Evolutionary conservation across 1,140 invertebrate genomes (phyloP).

Genomic region (Rhynchophorus ferrugineus): DNA sequence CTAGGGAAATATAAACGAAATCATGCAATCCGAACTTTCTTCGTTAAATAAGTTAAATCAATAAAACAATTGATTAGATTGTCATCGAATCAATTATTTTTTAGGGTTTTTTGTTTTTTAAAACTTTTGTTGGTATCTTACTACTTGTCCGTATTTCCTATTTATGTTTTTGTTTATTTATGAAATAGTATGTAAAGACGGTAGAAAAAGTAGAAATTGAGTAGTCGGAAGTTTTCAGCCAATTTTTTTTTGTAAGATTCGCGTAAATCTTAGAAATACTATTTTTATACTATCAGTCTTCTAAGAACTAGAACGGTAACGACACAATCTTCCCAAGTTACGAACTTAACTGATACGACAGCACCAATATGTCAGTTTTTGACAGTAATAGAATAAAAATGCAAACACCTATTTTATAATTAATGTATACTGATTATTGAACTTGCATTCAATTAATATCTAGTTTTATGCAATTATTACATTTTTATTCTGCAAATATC

Average conservation of each 20-base stretch:
- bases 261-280: too few species aligned
- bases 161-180: too few species aligned
- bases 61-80: too few species aligned
- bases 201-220: too few species aligned
- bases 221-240: too few species aligned
- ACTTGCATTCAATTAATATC: not conserved
- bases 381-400: slow-evolving; percentile 6
- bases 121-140: too few species aligned
- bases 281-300: slow-evolving; percentile 19
- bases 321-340: slow-evolving; percentile 19
- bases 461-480: not conserved
- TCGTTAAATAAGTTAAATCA: too few species aligned
- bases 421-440: not conserved
- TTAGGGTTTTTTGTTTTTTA: too few species aligned
- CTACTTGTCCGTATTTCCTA: too few species aligned
- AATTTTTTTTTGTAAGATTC: too few species aligned
- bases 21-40: not conserved
- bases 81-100: too few species aligned
- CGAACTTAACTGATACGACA: slow-evolving; percentile 34
- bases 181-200: too few species aligned
- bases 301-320: slow-evolving; percentile 13
- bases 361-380: slow-evolving; percentile 22
- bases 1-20: not conserved
- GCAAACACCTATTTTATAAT: not conserved
- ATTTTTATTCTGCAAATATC: not conserved